Evolutionary conservation across 1,140 invertebrate species (phyloP), one percentile per base, ranked within the genome.

Genomic region (Streblospio benedicti): DNA sequence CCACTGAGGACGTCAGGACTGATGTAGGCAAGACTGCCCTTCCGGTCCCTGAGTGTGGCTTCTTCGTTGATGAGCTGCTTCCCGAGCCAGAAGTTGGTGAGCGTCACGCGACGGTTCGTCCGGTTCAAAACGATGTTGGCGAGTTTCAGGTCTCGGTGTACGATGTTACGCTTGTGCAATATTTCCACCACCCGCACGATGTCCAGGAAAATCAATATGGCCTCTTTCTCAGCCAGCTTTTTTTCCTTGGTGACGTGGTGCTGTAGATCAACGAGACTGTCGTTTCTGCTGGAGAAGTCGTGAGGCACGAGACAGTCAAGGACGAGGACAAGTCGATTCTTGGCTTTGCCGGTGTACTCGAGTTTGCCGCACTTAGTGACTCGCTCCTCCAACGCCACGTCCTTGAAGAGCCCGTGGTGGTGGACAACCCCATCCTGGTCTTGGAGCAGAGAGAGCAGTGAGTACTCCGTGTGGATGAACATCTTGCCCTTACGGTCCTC

Each of bases 21-120:
- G 65, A 90, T 90, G 71, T 90, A 91, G 0, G 88, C 88, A 38
- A 88, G 88, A 44, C 87, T 89, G 1, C 89, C 88, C 72, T 87
- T 75, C 72, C 90, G 88, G 79, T 91, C 88, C 67, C 84, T 85
- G 9, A 90, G 76, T 30, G 86, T 73, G 67, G 89, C 87, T 67
- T 83, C 83, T 70, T 89, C 87, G 67, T 83, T 86, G 0, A 85
- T 81, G 12, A 90, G 79, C 73, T 88, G 86, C 69, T 88, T 89
- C 1, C 88, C 88, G 20, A 90, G 77, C 73, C 87, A 90, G 76
- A 91, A 90, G 72, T 91, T 91, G 5, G 87, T 88, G 14, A 90
- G 82, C 16, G 83, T 86, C 14, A 90, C 82, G 63, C 85, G 78
- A 54, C 83, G 81, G n/a, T 85, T 86, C 65, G 83, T 76, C 67